Evolutionary conservation across 92 coral and sea anemone species (phyloP).

Genomic region (Parazoanthus atlanticus): DNA sequence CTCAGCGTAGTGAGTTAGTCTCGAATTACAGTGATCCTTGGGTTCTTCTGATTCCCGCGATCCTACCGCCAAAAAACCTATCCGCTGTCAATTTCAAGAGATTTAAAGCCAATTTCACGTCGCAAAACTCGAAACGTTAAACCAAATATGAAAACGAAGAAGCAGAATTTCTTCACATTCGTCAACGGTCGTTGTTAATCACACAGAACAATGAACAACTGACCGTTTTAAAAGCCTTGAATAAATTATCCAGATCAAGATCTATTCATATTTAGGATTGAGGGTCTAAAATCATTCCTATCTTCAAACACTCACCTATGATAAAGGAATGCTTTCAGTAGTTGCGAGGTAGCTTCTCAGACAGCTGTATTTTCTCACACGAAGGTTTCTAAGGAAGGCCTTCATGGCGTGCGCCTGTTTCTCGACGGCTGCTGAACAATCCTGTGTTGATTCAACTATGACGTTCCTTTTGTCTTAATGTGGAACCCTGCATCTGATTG

Average conservation of each 20-base stretch:
- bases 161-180: conserved; percentile 28
- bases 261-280: neutral
- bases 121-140: neutral
- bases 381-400: neutral
- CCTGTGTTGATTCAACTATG: conserved; percentile 24
- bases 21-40: conserved; percentile 10
- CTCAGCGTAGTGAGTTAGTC: neutral
- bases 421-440: neutral
- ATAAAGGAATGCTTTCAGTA: neutral
- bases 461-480: conserved; percentile 30
- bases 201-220: conserved; percentile 7
- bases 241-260: conserved; percentile 12
- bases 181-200: neutral
- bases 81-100: neutral
- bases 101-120: conserved; percentile 7
- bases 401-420: conserved; percentile 1
- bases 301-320: conserved; percentile 11
- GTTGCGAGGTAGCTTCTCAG: neutral
- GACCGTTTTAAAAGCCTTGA: conserved; percentile 30
- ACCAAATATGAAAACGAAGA: conserved; percentile 11
- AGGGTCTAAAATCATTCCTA: neutral
- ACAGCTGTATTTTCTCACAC: neutral
- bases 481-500: conserved; percentile 24
- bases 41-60: conserved; percentile 17
- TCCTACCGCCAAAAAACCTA: conserved; percentile 24